Conservation (phyloP, 2,113 vertebrate genomes). For the Meles meles region DNA sequence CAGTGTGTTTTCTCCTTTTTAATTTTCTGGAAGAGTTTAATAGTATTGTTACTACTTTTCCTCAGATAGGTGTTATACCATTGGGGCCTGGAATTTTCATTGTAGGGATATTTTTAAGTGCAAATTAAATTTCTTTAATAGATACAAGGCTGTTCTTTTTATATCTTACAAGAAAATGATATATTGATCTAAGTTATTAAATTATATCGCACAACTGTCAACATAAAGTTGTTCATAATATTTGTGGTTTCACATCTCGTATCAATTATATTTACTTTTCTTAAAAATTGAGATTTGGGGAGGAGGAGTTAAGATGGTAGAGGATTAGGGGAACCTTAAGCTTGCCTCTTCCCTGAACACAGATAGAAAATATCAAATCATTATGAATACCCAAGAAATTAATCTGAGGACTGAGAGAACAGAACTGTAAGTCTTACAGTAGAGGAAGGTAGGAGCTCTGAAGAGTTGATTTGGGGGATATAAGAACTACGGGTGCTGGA, state of each 20-base stretch:
- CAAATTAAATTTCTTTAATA: not conserved
- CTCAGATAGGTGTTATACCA: not conserved
- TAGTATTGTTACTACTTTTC: not conserved
- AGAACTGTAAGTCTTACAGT: not conserved
- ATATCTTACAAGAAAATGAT: not conserved
- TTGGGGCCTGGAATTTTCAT: not conserved
- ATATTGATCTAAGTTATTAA: not conserved
- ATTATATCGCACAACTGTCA: not conserved
- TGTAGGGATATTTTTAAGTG: not conserved
- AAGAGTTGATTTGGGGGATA: not conserved
- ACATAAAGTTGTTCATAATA: not conserved
- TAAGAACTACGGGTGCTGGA: not conserved
- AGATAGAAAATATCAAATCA: not conserved
- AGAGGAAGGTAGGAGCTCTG: not conserved
- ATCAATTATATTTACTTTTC: not conserved
- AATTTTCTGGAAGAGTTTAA: not conserved
- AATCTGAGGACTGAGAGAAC: not conserved
- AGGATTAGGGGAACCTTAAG: not conserved
- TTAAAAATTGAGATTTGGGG: not conserved
- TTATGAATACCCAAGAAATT: not conserved
- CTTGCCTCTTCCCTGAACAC: not conserved
- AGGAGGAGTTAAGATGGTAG: not conserved
- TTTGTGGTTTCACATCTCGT: not conserved
- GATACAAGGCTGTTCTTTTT: not conserved
- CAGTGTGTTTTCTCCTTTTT: not conserved